phyloP scores from a whole-genome alignment of 1,140 invertebrate genomes.

The Drosophila ananassae region DNA sequence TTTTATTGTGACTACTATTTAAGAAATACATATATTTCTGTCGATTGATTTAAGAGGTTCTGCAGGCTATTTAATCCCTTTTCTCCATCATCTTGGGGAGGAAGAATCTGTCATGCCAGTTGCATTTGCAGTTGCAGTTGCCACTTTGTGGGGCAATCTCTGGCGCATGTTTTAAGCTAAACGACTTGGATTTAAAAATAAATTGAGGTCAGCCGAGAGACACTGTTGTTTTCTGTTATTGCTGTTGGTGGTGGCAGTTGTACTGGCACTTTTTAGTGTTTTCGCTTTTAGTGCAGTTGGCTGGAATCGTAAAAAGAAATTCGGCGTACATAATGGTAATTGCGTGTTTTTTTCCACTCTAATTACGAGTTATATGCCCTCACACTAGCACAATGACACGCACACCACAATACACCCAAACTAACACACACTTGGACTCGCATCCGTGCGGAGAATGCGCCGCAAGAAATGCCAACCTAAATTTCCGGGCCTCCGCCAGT shows the following conservation, averaged over 20 bases:
- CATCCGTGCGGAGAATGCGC: constrained; percentile 35
- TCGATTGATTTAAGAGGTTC: background rate
- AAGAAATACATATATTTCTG: background rate
- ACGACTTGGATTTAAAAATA: constrained; percentile 77
- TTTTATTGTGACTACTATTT: background rate
- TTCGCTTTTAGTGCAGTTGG: constrained; percentile 53
- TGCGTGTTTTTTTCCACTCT: constrained; percentile 79
- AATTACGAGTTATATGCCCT: constrained; percentile 73
- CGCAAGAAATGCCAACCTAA: constrained; percentile 75
- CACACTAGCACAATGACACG: constrained; percentile 39
- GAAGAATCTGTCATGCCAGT: constrained; percentile 14
- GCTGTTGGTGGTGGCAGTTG: constrained; percentile 16
- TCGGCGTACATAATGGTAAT: constrained; percentile 80
- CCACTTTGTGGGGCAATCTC: constrained; percentile 21
- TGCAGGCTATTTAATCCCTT: background rate
- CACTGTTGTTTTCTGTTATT: constrained; percentile 41
- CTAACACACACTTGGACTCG: constrained; percentile 20
- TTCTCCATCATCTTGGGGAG: constrained; percentile 2
- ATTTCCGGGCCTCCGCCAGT: constrained; percentile 54
- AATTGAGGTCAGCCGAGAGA: constrained; percentile 71
- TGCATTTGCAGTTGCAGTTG: constrained; percentile 16
- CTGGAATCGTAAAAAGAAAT: constrained; percentile 72
- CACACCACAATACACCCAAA: background rate
- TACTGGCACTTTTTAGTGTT: constrained; percentile 13
- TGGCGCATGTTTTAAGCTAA: constrained; percentile 75